Conservation (phyloP, 2,797 vertebrate genomes). For the Crenuchus spilurus region DNA sequence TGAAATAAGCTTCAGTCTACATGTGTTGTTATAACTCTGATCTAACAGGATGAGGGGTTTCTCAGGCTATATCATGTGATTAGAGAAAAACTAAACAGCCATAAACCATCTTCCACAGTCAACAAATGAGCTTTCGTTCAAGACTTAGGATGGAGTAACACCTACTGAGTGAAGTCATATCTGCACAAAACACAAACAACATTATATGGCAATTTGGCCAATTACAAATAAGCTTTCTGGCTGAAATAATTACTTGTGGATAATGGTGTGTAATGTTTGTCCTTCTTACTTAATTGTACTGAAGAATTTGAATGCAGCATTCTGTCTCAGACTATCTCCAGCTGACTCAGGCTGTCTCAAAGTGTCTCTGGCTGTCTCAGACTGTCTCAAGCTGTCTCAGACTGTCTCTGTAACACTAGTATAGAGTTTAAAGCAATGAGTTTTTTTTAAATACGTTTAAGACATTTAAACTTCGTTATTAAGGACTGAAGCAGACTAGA, state of each 20-base stretch:
- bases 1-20: not conserved
- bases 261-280: not conserved
- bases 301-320: not conserved
- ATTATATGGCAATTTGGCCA: not conserved
- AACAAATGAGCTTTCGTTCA: not conserved
- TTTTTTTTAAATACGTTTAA: too few relatives aligned
- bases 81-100: conserved; percentile 32
- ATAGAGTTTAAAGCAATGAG: too few relatives aligned
- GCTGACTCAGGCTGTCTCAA: too few relatives aligned
- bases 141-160: conserved; percentile 1
- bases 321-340: too few relatives aligned
- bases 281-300: too few relatives aligned
- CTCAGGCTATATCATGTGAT: conserved; percentile 7
- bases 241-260: not conserved
- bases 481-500: too few relatives aligned
- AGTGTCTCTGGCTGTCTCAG: too few relatives aligned
- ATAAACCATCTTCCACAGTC: not conserved
- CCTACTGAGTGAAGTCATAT: conserved; percentile 34
- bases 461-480: too few relatives aligned
- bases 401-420: too few relatives aligned
- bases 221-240: conserved; percentile 7
- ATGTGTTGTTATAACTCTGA: not conserved
- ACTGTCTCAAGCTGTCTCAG: too few relatives aligned
- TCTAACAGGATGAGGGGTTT: conserved; percentile 1
- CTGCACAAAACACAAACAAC: conserved; percentile 35